A percentile compares a stretch with the other conserved stretches of the same genome.
phyloP scores from a whole-genome alignment of 2,113 vertebrate species.

The Lampris megalopsis region DNA sequence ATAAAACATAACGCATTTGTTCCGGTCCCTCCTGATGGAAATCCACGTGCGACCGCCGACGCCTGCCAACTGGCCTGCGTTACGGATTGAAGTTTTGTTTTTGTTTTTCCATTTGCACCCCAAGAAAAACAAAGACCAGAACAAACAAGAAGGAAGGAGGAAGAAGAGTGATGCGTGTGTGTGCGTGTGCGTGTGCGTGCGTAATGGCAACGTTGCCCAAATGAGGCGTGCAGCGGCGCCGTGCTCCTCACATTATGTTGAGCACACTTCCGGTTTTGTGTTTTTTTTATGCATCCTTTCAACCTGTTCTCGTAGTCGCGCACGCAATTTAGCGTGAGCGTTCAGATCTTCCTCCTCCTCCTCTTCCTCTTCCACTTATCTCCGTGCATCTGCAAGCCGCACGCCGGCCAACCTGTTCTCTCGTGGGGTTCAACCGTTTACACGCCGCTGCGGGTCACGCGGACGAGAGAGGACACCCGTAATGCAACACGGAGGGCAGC shows the following conservation, averaged over 20 bases:
- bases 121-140: slow-evolving; percentile 20
- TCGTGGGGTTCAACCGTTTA: slow-evolving; percentile 42
- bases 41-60: slow-evolving; percentile 33
- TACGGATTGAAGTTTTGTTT: no score
- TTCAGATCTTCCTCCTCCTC: slow-evolving; percentile 3
- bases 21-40: slow-evolving; percentile 54
- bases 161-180: background rate
- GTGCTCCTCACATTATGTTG: no score
- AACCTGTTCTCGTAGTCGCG: slow-evolving; percentile 34
- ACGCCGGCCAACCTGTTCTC: background rate
- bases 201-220: slow-evolving; percentile 42
- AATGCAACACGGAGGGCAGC: slow-evolving; percentile 58
- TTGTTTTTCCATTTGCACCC: slow-evolving; percentile 18
- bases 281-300: no score
- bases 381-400: no score
- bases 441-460: slow-evolving; percentile 38
- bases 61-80: slow-evolving; percentile 51
- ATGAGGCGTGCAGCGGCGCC: no score
- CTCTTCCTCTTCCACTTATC: slow-evolving; percentile 20
- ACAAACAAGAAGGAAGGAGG: background rate
- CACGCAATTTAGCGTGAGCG: slow-evolving; percentile 23
- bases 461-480: slow-evolving; percentile 62
- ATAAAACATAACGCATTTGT: slow-evolving; percentile 63
- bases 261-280: no score
- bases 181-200: background rate